A percentile compares a stretch with the other conserved stretches of the same genome.
Evolutionary conservation across 1,140 invertebrate species (phyloP).

Genomic region (Drosophila hydei): DNA sequence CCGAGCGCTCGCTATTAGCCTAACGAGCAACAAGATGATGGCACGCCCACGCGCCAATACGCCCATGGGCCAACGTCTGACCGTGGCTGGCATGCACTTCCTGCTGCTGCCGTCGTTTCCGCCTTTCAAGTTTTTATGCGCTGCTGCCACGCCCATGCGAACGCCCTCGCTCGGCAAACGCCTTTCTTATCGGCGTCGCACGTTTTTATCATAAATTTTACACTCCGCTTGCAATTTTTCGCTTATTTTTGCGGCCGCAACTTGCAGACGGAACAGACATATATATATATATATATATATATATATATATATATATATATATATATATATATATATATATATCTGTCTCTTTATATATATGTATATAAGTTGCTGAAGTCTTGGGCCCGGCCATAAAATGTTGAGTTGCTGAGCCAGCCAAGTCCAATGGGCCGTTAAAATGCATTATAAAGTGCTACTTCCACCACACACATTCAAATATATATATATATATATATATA

Average conservation of each 20-base stretch:
- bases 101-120: slow-evolving; percentile 1
- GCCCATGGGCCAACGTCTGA: slow-evolving; percentile 4
- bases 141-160: background rate
- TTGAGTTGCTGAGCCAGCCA: slow-evolving; percentile 17
- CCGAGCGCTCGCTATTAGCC: slow-evolving; percentile 55
- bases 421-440: slow-evolving; percentile 44
- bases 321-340: slow-evolving; percentile 6
- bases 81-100: slow-evolving; percentile 14
- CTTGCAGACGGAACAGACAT: slow-evolving; percentile 15
- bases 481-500: background rate
- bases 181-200: slow-evolving; percentile 66
- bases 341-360: no score
- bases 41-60: slow-evolving; percentile 17
- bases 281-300: slow-evolving; percentile 13
- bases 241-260: slow-evolving; percentile 43
- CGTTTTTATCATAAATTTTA: slow-evolving; percentile 81
- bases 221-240: slow-evolving; percentile 67
- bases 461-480: slow-evolving; percentile 1
- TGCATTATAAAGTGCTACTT: slow-evolving; percentile 34
- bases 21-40: slow-evolving; percentile 75
- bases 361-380: slow-evolving; percentile 26
- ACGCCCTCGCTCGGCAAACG: slow-evolving; percentile 14
- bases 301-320: background rate
- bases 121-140: background rate
- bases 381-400: slow-evolving; percentile 25